Evolutionary conservation across 2,888 invertebrate genomes (phyloP), one percentile per base, ranked within the genome.

Genomic region (Pheosia gnoma): DNA sequence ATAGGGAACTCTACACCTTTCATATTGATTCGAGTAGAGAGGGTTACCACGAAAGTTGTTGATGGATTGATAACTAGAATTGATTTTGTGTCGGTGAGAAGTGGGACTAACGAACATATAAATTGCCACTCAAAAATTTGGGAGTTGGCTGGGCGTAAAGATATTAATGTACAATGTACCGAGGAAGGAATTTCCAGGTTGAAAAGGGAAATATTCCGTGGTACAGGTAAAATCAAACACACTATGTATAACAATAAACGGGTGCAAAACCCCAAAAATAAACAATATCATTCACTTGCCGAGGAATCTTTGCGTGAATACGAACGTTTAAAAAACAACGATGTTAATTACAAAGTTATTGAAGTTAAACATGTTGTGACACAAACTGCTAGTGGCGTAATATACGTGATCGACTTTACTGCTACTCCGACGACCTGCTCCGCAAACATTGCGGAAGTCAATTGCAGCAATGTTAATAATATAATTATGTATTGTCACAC

Each of bases 351-450:
- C 63, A 67, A 74, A 58, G 76, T 89, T 45, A 64, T 81, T 5
- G 72, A 83, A 65, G 81, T 89, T 0, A 80, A 76, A 59, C 75
- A 68, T 59, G 89, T 85, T 3, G 62, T 59, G 4, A 74, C 68
- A n/a, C 69, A 83, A 75, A 62, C 83, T 3, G 82, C 84, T 1
- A 71, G 82, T n/a, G 88, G 89, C 47, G 73, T 62, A 1, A 75
- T 76, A 45, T 86, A 83, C 61, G 66, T 74, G 43, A 85, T 89
- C 53, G 80, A 85, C 62, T 89, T 79, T 63, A 77, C 67, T 56
- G 85, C 86, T 45, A 72, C 74, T 3, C 79, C 80, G 7, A 72
- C 67, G 9, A 68, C 68, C 45, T 82, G 81, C 58, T 56, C 64
- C 7, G 8, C 43, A n/a, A 63, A 38, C 38, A n/a, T 11, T 3